Base-by-base conservation (phyloP, 2,113 vertebrate genomes). In the Dendrocopos noguchii region DNA sequence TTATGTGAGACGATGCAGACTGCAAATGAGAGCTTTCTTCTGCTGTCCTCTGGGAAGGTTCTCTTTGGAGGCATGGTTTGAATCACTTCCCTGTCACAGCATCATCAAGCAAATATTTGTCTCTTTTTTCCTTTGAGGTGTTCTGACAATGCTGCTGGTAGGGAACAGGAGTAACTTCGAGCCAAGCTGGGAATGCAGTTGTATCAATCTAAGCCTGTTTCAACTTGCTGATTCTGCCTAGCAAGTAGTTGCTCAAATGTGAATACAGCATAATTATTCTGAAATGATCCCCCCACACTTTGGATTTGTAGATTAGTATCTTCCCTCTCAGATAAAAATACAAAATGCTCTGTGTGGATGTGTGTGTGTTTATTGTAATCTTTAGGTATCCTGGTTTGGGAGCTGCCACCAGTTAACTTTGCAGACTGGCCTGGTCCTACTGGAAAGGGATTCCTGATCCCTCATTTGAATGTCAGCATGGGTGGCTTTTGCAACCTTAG, bases 141-240 rank as follows among this genome's bases (percentile, higher is more conserved):
- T 95, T 93, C 39, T 97, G 88, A 92, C 59, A 84, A 19, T 9
- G 2, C 71, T 82, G 47, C 83, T 90, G 31, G 86, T 89, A 64
- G 28, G 76, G 85, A 95, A 71, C 60, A 91, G 73, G 81, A 87
- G 44, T 55, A 86, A 52, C 75, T 71, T 36, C 7, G 14, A 86
- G 73, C 82, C 64, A 36, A 56, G 78, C 80, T 84, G 88, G 72
- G 75, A 92, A 86, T 86, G 55, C 52, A 52, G 90, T 93, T 94
- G 15, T 89, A 87, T 88, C 87, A 85, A 87, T 94, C 77, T 61
- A 74, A 72, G 82, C 95, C 88, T 97, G 96, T 96, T 92, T 27
- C 79, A 91, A 94, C 95, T 94, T 96, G 97, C 91, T 87, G 76
- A 44, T 87, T 95, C 72, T 78, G 80, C 14, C 5, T 74, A 77